Evolutionary conservation across 2,888 invertebrate genomes (phyloP).

Genomic region (Tipula vernalis): DNA sequence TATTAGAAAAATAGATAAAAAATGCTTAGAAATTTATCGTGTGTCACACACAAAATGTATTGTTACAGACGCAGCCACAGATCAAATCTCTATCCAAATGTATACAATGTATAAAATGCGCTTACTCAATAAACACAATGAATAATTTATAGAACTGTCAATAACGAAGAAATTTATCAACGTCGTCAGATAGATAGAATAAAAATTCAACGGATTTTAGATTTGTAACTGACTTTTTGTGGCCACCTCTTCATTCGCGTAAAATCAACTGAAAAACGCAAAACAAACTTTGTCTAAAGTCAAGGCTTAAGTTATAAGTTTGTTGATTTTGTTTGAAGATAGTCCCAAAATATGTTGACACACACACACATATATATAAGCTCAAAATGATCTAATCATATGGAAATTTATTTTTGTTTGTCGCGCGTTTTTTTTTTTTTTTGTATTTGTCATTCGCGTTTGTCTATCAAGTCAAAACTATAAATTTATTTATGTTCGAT

Average conservation of each 20-base stretch:
- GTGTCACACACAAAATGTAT: background rate
- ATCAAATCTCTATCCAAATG: background rate
- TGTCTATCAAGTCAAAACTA: background rate
- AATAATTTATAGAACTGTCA: background rate
- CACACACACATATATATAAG: too few species aligned
- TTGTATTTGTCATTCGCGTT: background rate
- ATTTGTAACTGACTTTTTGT: background rate
- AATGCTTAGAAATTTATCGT: background rate
- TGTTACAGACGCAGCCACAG: background rate
- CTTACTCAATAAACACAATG: background rate
- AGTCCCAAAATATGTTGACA: background rate
- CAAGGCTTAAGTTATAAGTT: background rate
- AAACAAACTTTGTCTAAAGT: background rate
- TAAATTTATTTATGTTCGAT: too few species aligned
- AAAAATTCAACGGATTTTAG: background rate
- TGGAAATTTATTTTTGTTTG: background rate
- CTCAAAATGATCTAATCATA: background rate
- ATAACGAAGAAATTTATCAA: background rate
- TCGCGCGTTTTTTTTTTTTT: background rate
- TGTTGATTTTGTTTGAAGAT: background rate
- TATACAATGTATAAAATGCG: too few species aligned
- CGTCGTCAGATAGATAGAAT: background rate
- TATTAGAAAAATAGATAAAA: background rate
- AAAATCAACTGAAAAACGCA: background rate
- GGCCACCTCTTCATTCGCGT: background rate